Conservation (phyloP, 2,888 invertebrate species). For the Bibio marci region DNA sequence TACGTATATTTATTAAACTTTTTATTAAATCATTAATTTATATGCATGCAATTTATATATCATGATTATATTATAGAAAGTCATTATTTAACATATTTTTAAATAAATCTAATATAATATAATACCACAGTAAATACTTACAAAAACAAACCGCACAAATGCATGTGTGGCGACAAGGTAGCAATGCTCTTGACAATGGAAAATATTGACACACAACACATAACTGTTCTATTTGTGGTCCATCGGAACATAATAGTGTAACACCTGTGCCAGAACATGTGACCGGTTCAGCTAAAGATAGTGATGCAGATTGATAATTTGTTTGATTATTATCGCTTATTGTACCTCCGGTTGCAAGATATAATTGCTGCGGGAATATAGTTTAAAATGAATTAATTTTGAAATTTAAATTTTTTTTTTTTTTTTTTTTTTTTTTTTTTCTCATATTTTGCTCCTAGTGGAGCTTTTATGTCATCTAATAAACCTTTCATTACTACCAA, state of each 20-base stretch:
- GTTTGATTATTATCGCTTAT: conserved; percentile 33
- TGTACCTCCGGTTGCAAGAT: conserved; percentile 52
- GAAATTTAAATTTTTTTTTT: background rate
- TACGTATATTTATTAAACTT: too few species aligned
- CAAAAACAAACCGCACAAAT: conserved; percentile 65
- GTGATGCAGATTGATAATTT: conserved; percentile 28
- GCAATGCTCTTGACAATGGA: conserved; percentile 57
- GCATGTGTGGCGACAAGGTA: conserved; percentile 77
- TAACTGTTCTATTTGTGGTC: conserved; percentile 39
- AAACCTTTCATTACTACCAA: too few species aligned
- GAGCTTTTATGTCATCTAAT: too few species aligned
- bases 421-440: background rate
- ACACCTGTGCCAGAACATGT: conserved; percentile 25
- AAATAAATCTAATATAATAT: too few species aligned
- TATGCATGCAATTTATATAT: too few species aligned
- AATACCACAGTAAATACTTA: too few species aligned
- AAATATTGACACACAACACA: conserved; percentile 74
- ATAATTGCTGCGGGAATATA: conserved; percentile 51
- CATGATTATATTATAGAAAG: too few species aligned
- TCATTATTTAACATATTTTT: too few species aligned
- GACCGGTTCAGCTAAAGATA: conserved; percentile 37
- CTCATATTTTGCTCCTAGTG: too few species aligned
- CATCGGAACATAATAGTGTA: conserved; percentile 13
- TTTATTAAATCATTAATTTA: too few species aligned
- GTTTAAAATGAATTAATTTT: background rate